These are phyloP conservation scores for Ischnura elegans DNA, from an alignment of 2,888 invertebrate species.

Conservation along the genomic window DNA sequence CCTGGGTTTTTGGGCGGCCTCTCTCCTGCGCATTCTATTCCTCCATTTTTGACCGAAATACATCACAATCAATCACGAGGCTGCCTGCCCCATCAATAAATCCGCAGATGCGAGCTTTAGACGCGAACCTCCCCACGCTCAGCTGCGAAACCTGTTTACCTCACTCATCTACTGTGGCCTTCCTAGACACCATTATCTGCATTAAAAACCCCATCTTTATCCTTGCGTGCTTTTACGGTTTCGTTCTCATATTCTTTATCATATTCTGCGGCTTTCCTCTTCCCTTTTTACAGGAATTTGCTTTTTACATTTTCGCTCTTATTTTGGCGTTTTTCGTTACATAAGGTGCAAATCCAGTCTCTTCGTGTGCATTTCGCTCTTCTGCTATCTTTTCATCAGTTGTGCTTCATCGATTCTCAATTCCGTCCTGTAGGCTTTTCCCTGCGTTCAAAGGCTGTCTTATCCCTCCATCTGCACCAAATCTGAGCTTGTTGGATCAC, in stretches of 20 bases:
- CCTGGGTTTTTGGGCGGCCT: conserved; percentile 30
- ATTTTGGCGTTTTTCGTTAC: background rate
- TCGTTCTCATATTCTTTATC: background rate
- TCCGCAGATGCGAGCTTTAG: background rate
- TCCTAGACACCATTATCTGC: background rate
- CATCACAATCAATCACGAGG: conserved; percentile 55
- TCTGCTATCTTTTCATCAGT: background rate
- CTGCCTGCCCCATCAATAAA: conserved; percentile 34
- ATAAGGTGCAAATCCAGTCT: background rate
- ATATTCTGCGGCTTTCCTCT: background rate
- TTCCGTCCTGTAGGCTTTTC: background rate
- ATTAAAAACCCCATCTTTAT: background rate
- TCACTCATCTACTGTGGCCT: background rate
- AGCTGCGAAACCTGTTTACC: background rate
- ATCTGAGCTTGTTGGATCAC: background rate
- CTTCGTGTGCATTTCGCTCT: background rate
- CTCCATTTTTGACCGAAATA: conserved; percentile 16
- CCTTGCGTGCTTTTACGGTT: background rate
- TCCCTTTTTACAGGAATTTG: background rate
- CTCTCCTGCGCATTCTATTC: conserved; percentile 35
- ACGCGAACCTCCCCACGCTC: background rate
- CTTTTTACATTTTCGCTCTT: background rate
- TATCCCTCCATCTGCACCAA: background rate
- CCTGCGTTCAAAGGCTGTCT: background rate
- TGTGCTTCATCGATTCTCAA: background rate